Evolutionary conservation across 2,113 vertebrate genomes (phyloP).

Genomic region (Lynx canadensis): DNA sequence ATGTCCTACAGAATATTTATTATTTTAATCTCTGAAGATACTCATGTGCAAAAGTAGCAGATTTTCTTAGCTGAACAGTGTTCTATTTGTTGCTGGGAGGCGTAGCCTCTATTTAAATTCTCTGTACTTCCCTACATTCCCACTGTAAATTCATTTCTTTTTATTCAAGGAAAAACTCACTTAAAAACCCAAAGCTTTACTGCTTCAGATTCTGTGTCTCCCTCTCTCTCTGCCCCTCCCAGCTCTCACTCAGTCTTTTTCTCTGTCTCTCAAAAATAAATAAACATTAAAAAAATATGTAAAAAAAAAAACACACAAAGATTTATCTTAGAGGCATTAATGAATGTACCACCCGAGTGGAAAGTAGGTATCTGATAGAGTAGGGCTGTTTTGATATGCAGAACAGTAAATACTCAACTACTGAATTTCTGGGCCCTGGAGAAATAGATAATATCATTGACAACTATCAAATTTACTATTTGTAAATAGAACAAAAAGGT

Average conservation of each 20-base stretch:
- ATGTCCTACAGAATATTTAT: neutral
- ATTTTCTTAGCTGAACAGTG: neutral
- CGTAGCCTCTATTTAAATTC: neutral
- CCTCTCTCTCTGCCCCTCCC: too few species aligned
- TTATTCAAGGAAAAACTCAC: neutral
- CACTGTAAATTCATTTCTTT: neutral
- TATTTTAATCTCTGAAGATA: neutral
- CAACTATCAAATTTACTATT: neutral
- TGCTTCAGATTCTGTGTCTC: too few species aligned
- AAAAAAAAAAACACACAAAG: too few species aligned
- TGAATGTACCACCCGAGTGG: neutral
- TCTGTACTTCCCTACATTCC: accelerated
- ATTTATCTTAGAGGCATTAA: neutral
- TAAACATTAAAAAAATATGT: too few species aligned
- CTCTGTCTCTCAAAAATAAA: too few species aligned
- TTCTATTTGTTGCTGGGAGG: neutral
- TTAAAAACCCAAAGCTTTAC: neutral
- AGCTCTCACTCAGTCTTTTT: too few species aligned
- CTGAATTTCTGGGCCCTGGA: neutral
- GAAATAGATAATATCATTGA: neutral
- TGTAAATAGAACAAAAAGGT: neutral
- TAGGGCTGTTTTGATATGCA: neutral
- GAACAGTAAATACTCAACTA: neutral
- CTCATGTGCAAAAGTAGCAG: neutral
- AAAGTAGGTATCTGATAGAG: neutral